A percentile compares a stretch with the other conserved stretches of the same genome.
Conservation (phyloP, 1,140 invertebrate genomes). For the Stratiolaelaps scimitus region DNA sequence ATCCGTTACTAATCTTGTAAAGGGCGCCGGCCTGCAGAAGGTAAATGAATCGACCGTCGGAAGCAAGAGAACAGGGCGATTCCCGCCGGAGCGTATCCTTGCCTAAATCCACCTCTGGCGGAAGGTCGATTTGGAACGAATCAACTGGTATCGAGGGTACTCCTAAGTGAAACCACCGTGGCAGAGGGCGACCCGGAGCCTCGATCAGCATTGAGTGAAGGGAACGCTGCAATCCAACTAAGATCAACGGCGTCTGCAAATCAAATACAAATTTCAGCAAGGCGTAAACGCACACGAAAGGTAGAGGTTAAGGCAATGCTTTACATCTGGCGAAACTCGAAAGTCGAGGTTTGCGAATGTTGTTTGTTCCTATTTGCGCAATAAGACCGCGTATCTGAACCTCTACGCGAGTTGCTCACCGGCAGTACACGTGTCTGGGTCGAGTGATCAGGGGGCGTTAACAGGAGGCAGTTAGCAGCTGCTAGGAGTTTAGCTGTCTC, state of each 20-base stretch:
- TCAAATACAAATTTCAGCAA: not conserved
- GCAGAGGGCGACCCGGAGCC: conserved; percentile 37
- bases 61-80: conserved; percentile 50
- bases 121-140: not conserved
- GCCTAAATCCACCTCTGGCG: not conserved
- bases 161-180: conserved; percentile 36
- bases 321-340: not conserved
- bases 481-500: conserved; percentile 80
- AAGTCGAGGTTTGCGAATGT: no score
- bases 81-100: not conserved
- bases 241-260: conserved; percentile 29
- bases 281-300: not conserved
- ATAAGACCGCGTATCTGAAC: no score
- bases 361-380: no score
- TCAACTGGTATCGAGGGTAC: not conserved
- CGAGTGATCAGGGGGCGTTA: conserved; percentile 54
- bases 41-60: conserved; percentile 78
- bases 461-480: conserved; percentile 70
- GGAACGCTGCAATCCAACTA: conserved; percentile 14
- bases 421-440: conserved; percentile 39
- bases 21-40: conserved; percentile 62
- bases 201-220: conserved; percentile 37
- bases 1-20: conserved; percentile 81
- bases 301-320: not conserved
- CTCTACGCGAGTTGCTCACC: conserved; percentile 35